Base-by-base conservation (phyloP, 53 echinoderm and acorn worm genomes). In the Patiria pectinifera region DNA sequence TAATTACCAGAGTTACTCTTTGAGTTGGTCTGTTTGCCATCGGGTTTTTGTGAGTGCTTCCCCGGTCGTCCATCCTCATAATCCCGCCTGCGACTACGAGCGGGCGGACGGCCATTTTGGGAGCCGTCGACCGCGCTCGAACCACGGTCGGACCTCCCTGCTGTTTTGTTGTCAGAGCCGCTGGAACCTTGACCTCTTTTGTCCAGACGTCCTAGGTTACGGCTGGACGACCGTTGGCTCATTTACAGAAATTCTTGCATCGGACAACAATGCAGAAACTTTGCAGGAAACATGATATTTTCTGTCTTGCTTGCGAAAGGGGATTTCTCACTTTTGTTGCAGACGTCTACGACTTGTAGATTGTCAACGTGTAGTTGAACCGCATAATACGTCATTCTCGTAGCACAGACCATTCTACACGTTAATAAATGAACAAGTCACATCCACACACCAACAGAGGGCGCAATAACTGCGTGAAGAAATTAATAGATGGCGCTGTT, bases 71-170 rank as follows among this genome's bases (percentile, higher is more conserved):
- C 69, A 71, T 83, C 91, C 11, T 92, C 92, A 46, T 78, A 62
- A 13, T 86, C 86, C 69, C 92, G 86, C 69, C 86, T 70, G 86
- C 86, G 79, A 70, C 71, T 71, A 3, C 92, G 92, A 81, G 80
- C 92, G 46, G 76, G 81, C 76, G 86, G 86, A 60, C 92, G 87
- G 85, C 92, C 92, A 92, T 92, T 92, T 77, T 92, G 92, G 86
- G 92, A 85, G 86, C 86, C 63, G 92, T 92, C 92, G 80, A 86
- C 86, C 80, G 92, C 86, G 71, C 53, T 48, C 25, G 92, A 86
- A 62, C 81, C 78, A 44, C 86, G 86, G 79, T 92, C 92, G 24
- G 77, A 77, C 23, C 85, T 78, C 59, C 85, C 82, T 85, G 78
- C 71, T 80, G 60, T 69, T 58, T 85, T 92, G 80, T 19, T 86